Percentiles rank a stretch among this genome's conserved stretches.
These are phyloP conservation scores for Pocota personata DNA, from an alignment of 2,888 invertebrate genomes.

Conservation along the genomic window DNA sequence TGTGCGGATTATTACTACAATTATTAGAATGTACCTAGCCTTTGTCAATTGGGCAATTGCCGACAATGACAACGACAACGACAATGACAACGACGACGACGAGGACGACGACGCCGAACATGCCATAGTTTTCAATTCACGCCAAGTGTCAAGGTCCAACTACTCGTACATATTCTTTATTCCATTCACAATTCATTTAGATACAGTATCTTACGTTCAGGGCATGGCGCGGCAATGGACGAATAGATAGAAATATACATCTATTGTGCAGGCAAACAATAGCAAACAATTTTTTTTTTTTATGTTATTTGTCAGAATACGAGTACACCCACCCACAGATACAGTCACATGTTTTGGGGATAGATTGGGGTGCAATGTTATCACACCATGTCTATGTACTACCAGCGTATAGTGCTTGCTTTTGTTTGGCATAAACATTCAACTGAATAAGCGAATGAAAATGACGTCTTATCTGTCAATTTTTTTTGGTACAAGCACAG, in stretches of 20 bases:
- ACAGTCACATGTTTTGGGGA: too few species aligned
- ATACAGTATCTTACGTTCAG: conserved; percentile 46
- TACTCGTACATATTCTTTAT: conserved; percentile 49
- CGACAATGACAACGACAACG: background rate
- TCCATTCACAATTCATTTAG: conserved; percentile 66
- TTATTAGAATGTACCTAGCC: background rate
- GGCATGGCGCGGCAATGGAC: conserved; percentile 10
- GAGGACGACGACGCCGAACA: too few species aligned
- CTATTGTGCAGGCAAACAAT: background rate
- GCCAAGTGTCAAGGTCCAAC: conserved; percentile 70
- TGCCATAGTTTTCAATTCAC: conserved; percentile 33
- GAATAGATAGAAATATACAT: background rate
- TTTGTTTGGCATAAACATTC: conserved; percentile 20
- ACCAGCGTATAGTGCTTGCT: background rate
- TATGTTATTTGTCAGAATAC: background rate
- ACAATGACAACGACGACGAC: conserved; percentile 27
- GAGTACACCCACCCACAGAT: background rate
- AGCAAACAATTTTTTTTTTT: background rate
- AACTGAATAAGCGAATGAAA: background rate
- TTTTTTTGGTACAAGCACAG: background rate
- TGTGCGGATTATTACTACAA: conserved; percentile 14
- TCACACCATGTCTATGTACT: background rate
- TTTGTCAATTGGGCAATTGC: conserved; percentile 47
- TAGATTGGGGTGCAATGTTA: background rate
- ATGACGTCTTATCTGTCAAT: conserved; percentile 51